These are phyloP conservation scores for Tetranychus piercei DNA, from an alignment of 2,888 invertebrate species.

Conservation along the genomic window DNA sequence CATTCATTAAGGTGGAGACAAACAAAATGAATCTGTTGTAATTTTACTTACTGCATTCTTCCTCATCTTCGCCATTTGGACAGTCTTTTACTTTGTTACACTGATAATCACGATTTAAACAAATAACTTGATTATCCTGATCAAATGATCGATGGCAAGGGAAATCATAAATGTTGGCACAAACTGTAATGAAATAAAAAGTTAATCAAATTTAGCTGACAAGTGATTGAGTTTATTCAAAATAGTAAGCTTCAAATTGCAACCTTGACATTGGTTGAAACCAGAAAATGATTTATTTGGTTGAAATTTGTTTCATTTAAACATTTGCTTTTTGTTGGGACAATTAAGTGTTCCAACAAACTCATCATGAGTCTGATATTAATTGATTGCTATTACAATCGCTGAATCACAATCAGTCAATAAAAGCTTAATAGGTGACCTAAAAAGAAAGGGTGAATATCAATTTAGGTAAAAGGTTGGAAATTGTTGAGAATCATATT, in stretches of 20 bases:
- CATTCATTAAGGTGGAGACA: background rate
- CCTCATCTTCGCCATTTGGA: conserved; percentile 13
- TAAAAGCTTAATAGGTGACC: background rate
- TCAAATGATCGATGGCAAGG: conserved; percentile 9
- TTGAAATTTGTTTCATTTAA: too few relatives aligned
- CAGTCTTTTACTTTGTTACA: background rate
- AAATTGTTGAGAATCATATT: background rate
- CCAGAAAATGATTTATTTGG: background rate
- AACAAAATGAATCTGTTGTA: background rate
- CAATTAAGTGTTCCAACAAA: background rate
- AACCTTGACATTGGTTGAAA: background rate
- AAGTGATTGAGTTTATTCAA: background rate
- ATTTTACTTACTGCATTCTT: conserved; percentile 8
- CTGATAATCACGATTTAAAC: conserved; percentile 3
- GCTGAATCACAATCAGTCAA: background rate
- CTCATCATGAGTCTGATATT: background rate
- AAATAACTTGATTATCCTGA: conserved; percentile 1
- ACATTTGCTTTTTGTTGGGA: too few relatives aligned
- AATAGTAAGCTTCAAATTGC: background rate
- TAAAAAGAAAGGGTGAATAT: background rate
- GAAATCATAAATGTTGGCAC: background rate
- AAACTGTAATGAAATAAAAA: background rate
- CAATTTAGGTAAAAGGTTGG: background rate
- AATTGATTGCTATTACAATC: background rate
- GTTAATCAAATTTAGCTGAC: background rate